Evolutionary conservation across 2,888 invertebrate species (phyloP).

Genomic region (Mimas tiliae): DNA sequence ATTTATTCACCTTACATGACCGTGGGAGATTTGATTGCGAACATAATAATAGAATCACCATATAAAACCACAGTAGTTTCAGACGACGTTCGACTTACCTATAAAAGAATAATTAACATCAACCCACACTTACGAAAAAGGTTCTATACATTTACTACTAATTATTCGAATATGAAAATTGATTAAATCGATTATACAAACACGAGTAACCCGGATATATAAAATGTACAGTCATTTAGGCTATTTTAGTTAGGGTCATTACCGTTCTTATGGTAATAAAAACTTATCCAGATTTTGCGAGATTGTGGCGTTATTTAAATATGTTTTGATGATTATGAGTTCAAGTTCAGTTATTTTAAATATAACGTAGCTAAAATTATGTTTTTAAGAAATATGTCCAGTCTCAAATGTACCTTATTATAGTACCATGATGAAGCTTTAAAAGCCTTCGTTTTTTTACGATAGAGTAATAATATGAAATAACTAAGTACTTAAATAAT

Average conservation of each 20-base stretch:
- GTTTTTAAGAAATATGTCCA: no score
- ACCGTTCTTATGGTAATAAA: background rate
- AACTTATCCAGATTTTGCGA: background rate
- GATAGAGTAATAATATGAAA: no score
- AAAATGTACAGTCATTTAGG: background rate
- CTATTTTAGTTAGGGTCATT: background rate
- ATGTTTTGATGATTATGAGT: background rate
- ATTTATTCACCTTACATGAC: background rate
- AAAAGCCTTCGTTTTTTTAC: no score
- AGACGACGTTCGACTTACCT: background rate
- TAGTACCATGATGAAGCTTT: no score
- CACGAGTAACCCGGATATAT: background rate
- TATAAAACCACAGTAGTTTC: background rate
- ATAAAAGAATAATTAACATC: conserved; percentile 13
- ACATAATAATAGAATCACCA: background rate
- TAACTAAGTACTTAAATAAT: no score
- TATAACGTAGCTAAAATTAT: background rate
- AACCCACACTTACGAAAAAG: conserved; percentile 11
- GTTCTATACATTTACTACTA: background rate
- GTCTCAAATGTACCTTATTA: no score
- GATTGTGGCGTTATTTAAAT: background rate
- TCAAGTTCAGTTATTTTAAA: background rate
- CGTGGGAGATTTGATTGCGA: background rate
- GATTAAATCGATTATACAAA: background rate
- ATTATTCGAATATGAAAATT: background rate